Evolutionary conservation across 1,140 invertebrate species (phyloP), one percentile per base, ranked within the genome.

Genomic region (Tribolium madens): DNA sequence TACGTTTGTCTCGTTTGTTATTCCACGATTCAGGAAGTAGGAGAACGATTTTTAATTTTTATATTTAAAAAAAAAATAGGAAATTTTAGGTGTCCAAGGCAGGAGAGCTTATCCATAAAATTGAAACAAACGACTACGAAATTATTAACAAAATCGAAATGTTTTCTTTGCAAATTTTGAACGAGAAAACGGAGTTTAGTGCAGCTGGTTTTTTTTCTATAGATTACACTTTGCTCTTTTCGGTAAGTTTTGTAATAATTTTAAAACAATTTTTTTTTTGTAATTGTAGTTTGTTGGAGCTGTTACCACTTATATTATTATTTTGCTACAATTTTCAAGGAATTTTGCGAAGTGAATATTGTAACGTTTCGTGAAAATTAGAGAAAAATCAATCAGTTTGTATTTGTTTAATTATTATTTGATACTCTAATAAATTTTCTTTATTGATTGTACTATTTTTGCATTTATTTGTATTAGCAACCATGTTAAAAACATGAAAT

Each of bases 191-290:
- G 9, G 80, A 79, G 70, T 78, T 79, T 36, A 78, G 21, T 33
- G 80, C 78, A 1, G 80, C 78, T 7, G 78, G 80, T 7, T 76
- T 81, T 48, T 81, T 81, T 26, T 60, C 78, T 14, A 75, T 81
- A n/a, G 74, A 81, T 33, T 81, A 78, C 46, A 64, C 69, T 13
- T 36, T 79, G 33, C 3, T 81, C 33, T 81, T 79, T 79, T 81
- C 78, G 12, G 80, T 81, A 78, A 31, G 57, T 64, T 14, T 1
- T 57, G 5, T 4, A 52, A 2, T 10, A 12, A 2, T 52, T 1
- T 33, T 5, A 33, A 33, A 12, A 64, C n/a, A n/a, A n/a, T n/a
- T n/a, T 33, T 33, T 36, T 33, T 3, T 1, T 42, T n/a, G 26
- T n/a, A 36, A 4, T 80, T 78, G 9, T 17, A 81, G 80, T 76